These are phyloP conservation scores for Magallana ariakensis DNA, from an alignment of 1,140 invertebrate species.

Conservation along the genomic window DNA sequence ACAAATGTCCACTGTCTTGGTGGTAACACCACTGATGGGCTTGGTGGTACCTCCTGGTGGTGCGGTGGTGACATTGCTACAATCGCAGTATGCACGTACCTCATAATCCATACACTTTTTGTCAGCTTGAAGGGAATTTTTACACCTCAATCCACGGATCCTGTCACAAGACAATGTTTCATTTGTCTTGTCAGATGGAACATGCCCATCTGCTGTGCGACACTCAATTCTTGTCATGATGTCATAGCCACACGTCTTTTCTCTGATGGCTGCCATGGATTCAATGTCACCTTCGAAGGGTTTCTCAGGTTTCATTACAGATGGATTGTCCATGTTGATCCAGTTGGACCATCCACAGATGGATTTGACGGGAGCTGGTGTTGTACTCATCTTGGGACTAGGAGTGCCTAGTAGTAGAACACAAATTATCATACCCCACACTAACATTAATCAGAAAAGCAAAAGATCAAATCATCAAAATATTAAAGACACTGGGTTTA, in stretches of 20 bases:
- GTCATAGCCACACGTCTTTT: slow-evolving; percentile 58
- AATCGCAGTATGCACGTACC: slow-evolving; percentile 56
- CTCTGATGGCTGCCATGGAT: slow-evolving; percentile 46
- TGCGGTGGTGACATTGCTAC: slow-evolving; percentile 4
- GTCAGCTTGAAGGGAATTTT: slow-evolving; percentile 46
- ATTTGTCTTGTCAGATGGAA: slow-evolving; percentile 40
- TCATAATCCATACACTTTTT: slow-evolving; percentile 66
- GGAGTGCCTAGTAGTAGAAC: background rate
- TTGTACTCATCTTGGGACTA: slow-evolving; percentile 37
- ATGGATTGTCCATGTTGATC: slow-evolving; percentile 68
- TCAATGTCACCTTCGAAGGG: slow-evolving; percentile 53
- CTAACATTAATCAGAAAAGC: no score
- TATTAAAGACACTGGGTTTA: no score
- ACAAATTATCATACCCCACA: background rate
- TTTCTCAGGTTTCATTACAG: slow-evolving; percentile 54
- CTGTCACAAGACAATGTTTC: slow-evolving; percentile 55
- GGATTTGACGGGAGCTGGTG: slow-evolving; percentile 36
- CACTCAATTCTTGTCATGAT: slow-evolving; percentile 70
- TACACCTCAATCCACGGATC: slow-evolving; percentile 52
- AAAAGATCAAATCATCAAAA: no score
- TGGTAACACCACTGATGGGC: background rate
- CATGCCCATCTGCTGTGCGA: slow-evolving; percentile 49
- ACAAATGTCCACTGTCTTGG: slow-evolving; percentile 50
- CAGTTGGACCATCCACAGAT: slow-evolving; percentile 66
- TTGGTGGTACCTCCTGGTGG: background rate